These are phyloP conservation scores for Clepsis dumicolana DNA, from an alignment of 2,888 invertebrate species.

Conservation along the genomic window DNA sequence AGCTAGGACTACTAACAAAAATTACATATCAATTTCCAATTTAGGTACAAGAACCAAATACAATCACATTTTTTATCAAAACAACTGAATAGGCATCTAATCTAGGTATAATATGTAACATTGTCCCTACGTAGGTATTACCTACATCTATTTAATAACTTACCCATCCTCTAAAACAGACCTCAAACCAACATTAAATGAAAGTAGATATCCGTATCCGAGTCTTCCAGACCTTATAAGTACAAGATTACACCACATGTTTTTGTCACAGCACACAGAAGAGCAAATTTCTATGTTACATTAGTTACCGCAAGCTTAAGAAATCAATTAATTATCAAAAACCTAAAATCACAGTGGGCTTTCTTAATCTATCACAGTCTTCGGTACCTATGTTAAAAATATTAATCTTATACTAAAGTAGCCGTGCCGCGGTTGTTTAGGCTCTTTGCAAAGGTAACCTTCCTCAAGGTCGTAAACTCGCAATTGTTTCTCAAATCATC, in stretches of 20 bases:
- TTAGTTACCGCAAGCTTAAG: conserved; percentile 8
- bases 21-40: background rate
- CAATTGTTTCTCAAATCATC: conserved; percentile 7
- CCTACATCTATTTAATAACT: background rate
- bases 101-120: background rate
- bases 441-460: background rate
- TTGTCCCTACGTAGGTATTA: background rate
- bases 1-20: background rate
- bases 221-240: background rate
- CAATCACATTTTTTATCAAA: background rate
- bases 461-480: conserved; percentile 10
- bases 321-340: conserved; percentile 20
- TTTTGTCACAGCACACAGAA: background rate
- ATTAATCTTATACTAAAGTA: conserved; percentile 24
- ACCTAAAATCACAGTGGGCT: conserved; percentile 39
- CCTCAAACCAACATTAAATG: background rate
- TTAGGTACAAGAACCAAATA: background rate
- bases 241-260: background rate
- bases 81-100: background rate
- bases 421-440: background rate
- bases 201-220: too few relatives aligned
- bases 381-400: conserved; percentile 23
- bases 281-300: conserved; percentile 3
- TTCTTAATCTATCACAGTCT: conserved; percentile 42
- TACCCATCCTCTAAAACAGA: background rate